Evolutionary conservation across 2,113 vertebrate genomes (phyloP), one percentile per base, ranked within the genome.

Genomic region (Lagenorhynchus albirostris): DNA sequence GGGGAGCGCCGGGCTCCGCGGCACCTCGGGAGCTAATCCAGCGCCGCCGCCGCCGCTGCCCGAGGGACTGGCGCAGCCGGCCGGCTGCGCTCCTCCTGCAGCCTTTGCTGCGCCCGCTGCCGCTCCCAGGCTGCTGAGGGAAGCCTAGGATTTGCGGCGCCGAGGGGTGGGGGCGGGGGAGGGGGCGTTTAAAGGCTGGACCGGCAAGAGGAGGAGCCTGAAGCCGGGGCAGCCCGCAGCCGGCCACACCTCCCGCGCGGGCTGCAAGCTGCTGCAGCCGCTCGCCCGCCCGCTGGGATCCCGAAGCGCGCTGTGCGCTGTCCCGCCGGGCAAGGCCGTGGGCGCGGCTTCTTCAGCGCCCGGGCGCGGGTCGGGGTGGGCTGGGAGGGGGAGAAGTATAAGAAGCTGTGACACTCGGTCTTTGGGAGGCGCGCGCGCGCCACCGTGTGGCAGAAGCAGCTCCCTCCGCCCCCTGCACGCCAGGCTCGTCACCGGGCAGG

Each of bases 191-290:
- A 62, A 63, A 8, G 55, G 50, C 74, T 83, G 8, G 71, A 50
- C 70, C 44, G 5, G 84, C 87, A 13, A 26, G 41, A 92, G 94
- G 96, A 90, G 96, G 95, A 85, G 97, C 86, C 93, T 77, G 89
- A 7, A 47, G n/a, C 65, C 50, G 2, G 50, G 89, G 96, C 95
- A 14, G 90, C 86, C 97, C 26, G 70, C 96, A 62, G 90, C 89
- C 98, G 90, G 97, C 98, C 94, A 94, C 98, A 98, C 91, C 81
- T 50, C 98, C 60, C 0, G 7, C 60, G 18, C 62, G 2, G 55
- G 65, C 63, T 23, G 20, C 70, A 53, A 8, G 15, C n/a, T 0
- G 58, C 65, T 14, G 67, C 55, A 0, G 7, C 90, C 4, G 29
- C 47, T 73, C 20, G 2, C 21, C 36, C 1, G 87, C 74, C 82